phyloP scores from a whole-genome alignment of 2,113 vertebrate genomes.

The Eira barbara region DNA sequence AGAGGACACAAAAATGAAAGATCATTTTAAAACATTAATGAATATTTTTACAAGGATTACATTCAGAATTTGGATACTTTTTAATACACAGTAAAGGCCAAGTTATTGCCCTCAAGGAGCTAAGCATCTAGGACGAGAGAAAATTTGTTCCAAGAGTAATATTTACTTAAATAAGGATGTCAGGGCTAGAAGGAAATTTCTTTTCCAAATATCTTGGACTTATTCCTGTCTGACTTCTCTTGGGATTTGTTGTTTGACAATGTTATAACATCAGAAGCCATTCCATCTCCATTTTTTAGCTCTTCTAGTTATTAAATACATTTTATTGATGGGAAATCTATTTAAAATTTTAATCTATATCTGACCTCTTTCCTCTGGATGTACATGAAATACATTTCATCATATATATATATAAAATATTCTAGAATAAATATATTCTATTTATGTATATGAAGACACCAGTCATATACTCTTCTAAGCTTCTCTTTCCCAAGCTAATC shows the following conservation, averaged over 20 bases:
- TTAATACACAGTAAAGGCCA: background rate
- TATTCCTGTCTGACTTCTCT: background rate
- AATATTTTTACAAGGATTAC: background rate
- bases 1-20: background rate
- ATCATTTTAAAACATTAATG: background rate
- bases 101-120: background rate
- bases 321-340: background rate
- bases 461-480: background rate
- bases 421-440: background rate
- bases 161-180: background rate
- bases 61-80: background rate
- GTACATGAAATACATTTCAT: background rate
- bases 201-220: background rate
- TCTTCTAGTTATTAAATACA: background rate
- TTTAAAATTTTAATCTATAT: background rate
- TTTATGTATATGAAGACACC: background rate
- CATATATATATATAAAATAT: background rate
- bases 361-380: background rate
- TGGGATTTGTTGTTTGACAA: background rate
- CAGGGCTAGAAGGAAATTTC: background rate
- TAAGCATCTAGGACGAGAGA: background rate
- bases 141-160: conserved; percentile 17
- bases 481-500: background rate
- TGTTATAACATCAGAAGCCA: background rate
- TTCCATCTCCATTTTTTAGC: background rate